Base-by-base conservation (phyloP, 2,113 vertebrate genomes). In the Indri indri region DNA sequence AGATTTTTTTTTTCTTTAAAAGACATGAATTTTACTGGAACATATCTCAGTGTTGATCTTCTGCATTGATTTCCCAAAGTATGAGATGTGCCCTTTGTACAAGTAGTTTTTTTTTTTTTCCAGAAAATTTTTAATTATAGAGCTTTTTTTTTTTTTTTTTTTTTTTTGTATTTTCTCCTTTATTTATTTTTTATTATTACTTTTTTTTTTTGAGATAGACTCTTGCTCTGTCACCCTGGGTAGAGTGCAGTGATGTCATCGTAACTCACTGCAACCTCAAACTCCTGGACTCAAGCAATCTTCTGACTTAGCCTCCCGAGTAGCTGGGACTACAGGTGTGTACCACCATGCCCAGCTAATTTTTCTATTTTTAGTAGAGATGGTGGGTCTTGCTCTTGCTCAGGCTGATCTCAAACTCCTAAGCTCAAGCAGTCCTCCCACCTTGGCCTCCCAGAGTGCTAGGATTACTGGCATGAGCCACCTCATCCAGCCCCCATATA, bases 1-100 rank as follows among this genome's bases (percentile, higher is more conserved):
- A 47, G 30, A 23, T 54, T 18, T 80, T 92, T 85, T 79, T 70
- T 90, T 84, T 80, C 63, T 80, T 96, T 65, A 42, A 95, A 90
- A 70, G n/a, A 34, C 40, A 86, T 11, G 71, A 13, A 71, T 77
- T 90, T 92, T 92, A 77, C 30, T 83, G 61, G 37, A 77, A 22
- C 70, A 50, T 63, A 22, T 52, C 77, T 88, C 68, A 34, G 11
- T 50, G 68, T 54, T 94, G 76, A 91, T 52, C 37, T 81, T 93
- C 71, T 76, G n/a, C 34, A n/a, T 68, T 37, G 40, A 87, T 57
- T n/a, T 96, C 40, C 5, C 40, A 40, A 52, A 9, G 66, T 66
- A 30, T 34, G 22, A 83, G 18, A 61, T 47, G 10, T 59, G 11
- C 8, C 81, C 34, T 85, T 68, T 59, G 20, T 87, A 23, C 47